Conservation (phyloP, 2,113 vertebrate species). For the Tragelaphus buxtoni region DNA sequence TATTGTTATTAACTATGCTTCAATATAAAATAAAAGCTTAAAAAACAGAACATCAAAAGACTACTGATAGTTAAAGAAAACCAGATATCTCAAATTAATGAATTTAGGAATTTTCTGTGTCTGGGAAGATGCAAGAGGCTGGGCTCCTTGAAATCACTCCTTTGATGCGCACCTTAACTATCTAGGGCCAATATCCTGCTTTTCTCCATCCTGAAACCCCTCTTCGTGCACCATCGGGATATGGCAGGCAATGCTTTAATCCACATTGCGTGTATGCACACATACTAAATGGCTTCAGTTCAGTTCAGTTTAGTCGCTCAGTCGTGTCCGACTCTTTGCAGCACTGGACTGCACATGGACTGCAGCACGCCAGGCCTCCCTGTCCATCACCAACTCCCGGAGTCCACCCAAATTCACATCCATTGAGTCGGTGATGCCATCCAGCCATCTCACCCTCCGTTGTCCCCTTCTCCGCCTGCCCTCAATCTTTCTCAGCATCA, state of each 20-base stretch:
- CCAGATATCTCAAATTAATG: neutral
- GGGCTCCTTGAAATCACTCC: neutral
- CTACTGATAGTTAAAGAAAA: neutral
- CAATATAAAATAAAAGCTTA: neutral
- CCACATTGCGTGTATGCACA: neutral
- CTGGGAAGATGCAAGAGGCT: neutral
- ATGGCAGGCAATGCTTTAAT: neutral
- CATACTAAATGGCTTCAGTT: neutral
- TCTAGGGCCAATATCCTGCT: neutral
- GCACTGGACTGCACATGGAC: neutral
- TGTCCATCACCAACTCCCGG: neutral
- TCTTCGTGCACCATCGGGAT: fast-evolving
- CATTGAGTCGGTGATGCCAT: neutral
- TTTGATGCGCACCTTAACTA: neutral
- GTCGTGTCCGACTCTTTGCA: fast-evolving
- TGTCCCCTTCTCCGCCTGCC: fast-evolving
- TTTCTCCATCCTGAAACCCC: neutral
- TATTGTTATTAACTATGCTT: neutral
- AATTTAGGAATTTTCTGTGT: neutral
- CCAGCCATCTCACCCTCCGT: neutral
- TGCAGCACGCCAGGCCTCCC: neutral
- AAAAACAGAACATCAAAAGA: neutral
- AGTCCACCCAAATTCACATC: neutral
- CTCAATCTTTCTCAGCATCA: neutral
- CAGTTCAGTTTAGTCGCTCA: neutral